Evolutionary conservation across 2,113 vertebrate species (phyloP).

Genomic region (Gymnobelideus leadbeateri): DNA sequence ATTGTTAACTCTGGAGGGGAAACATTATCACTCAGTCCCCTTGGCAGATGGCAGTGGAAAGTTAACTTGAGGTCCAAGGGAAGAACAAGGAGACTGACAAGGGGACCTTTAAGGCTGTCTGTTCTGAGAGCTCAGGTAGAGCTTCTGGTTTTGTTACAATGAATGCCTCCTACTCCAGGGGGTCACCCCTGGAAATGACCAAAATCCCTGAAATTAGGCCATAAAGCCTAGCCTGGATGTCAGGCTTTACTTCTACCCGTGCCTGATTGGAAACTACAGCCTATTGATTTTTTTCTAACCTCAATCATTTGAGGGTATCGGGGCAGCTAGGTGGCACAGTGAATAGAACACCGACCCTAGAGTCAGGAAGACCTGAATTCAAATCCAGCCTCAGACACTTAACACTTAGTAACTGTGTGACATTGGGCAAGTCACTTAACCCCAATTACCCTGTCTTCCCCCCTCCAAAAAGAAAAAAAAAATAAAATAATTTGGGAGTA

Average conservation of each 20-base stretch:
- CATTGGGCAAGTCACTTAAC: no score
- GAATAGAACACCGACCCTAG: no score
- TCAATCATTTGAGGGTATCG: neutral
- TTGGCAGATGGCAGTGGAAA: neutral
- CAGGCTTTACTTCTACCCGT: neutral
- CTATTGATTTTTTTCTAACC: neutral
- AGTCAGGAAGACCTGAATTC: no score
- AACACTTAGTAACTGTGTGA: no score
- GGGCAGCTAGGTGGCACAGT: no score
- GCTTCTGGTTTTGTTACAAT: neutral
- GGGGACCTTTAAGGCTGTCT: neutral
- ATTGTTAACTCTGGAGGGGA: neutral
- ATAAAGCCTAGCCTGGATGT: neutral
- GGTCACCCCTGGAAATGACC: neutral
- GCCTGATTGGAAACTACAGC: neutral
- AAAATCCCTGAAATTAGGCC: neutral
- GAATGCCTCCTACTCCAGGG: neutral
- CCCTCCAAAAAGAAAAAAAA: no score
- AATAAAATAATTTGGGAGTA: neutral
- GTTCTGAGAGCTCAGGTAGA: neutral
- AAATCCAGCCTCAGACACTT: no score
- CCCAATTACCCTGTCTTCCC: no score
- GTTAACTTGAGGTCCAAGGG: neutral
- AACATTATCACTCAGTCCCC: neutral
- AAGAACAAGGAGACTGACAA: neutral